Percentiles rank a stretch among this genome's conserved stretches.
These are phyloP conservation scores for Florisuga fusca DNA, from an alignment of 2,797 vertebrate species.

Conservation along the genomic window DNA sequence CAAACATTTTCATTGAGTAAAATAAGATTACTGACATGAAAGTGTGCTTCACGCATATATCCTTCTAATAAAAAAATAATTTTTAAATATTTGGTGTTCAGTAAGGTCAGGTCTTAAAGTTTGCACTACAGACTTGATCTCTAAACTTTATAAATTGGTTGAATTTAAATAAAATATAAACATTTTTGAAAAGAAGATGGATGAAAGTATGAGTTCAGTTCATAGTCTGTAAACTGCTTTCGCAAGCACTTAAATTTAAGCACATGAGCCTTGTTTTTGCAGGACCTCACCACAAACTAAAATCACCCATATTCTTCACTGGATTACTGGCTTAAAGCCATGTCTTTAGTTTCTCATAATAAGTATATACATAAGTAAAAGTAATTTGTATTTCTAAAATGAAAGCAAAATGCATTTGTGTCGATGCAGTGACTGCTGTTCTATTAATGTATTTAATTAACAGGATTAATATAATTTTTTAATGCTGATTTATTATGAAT, in stretches of 20 bases:
- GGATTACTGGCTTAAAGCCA: neutral
- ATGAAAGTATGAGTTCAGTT: neutral
- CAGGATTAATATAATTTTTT: neutral
- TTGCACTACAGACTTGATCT: neutral
- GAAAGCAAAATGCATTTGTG: neutral
- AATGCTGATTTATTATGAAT: neutral
- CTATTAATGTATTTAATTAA: neutral
- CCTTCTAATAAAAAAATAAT: neutral
- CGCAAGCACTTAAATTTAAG: neutral
- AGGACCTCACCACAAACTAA: neutral
- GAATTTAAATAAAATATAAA: neutral
- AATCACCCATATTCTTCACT: neutral
- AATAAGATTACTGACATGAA: neutral
- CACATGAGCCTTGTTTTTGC: neutral
- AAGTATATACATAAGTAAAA: neutral
- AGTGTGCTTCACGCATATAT: neutral
- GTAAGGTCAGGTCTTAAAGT: neutral
- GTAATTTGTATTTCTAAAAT: neutral
- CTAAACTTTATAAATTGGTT: neutral
- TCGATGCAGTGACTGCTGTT: neutral
- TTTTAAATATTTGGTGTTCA: neutral
- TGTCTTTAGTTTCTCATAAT: neutral
- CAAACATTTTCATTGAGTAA: neutral
- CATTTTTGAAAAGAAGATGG: neutral
- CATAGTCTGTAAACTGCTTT: neutral